phyloP scores from a whole-genome alignment of 2,113 vertebrate species.

The Hippolais icterina region DNA sequence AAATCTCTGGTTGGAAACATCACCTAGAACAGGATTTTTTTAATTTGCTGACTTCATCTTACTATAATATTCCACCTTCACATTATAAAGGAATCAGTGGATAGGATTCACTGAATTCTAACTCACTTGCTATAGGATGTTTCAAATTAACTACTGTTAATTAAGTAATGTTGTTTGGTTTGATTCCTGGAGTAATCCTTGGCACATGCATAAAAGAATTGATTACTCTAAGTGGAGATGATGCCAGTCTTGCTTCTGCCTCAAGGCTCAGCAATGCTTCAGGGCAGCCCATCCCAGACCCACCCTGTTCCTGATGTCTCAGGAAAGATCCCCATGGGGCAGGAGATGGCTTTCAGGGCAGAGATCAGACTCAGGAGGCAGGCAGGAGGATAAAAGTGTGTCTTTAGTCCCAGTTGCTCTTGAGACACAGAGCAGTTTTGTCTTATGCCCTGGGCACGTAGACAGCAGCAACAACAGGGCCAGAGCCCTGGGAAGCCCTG shows the following conservation, averaged over 20 bases:
- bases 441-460: background rate
- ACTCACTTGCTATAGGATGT: background rate
- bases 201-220: background rate
- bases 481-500: background rate
- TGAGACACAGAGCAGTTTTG: background rate
- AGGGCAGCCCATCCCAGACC: no score
- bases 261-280: background rate
- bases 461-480: background rate
- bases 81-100: background rate
- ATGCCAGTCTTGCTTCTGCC: background rate
- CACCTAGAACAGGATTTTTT: background rate
- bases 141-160: background rate
- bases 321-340: background rate
- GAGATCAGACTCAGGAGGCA: background rate
- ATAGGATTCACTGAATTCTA: background rate
- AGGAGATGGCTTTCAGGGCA: background rate
- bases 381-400: background rate
- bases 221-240: background rate
- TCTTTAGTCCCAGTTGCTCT: background rate
- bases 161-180: background rate
- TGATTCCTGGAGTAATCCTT: background rate
- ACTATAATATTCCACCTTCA: background rate
- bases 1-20: background rate
- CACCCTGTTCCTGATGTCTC: background rate
- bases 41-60: background rate